Evolutionary conservation across 2,888 invertebrate species (phyloP), one percentile per base, ranked within the genome.

Genomic region (Anoplius nigerrimus): DNA sequence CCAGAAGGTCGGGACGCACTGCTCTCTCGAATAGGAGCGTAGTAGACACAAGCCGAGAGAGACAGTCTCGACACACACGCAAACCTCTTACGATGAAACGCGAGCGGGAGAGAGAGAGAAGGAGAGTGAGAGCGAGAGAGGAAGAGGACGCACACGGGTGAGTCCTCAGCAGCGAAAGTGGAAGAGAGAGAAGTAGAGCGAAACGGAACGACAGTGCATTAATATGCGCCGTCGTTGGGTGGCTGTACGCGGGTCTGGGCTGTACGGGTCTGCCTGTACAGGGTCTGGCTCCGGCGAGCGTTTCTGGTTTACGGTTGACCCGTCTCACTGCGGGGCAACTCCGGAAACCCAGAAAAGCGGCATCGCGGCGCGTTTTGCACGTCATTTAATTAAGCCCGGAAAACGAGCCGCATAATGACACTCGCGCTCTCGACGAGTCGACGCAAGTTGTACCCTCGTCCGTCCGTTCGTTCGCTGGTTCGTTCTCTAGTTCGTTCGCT

Each of bases 371-470:
- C 62, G 59, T 71, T 79, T 76, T 68, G 73, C 69, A 68, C 70
- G 74, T 74, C 69, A 71, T 77, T 79, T 80, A 75, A 80, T 80
- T 80, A 73, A 74, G 74, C 57, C 68, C 67, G 69, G 71, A 77
- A 74, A 80, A 80, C 71, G 79, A 75, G 69, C 70, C 69, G 68
- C 77, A 64, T 77, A 80, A 80, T 71, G 77, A 74, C 72, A 74
- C 76, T 76, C 69, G 68, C 68, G 61, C 57, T 60, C 57, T 43
- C 20, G 52, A 68, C 62, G 64, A 51, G 63, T 48, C 46, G 46
- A 62, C n/a, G n/a, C n/a, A n/a, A n/a, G n/a, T n/a, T n/a, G n/a
- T n/a, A n/a, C n/a, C n/a, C n/a, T n/a, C n/a, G n/a, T n/a, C n/a
- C n/a, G n/a, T n/a, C n/a, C 54, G 52, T 42, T 70, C 69, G 68